A percentile compares a stretch with the other conserved stretches of the same genome.
Evolutionary conservation across 2,797 vertebrate species (phyloP).

Genomic region (Leptatherina wallacei): DNA sequence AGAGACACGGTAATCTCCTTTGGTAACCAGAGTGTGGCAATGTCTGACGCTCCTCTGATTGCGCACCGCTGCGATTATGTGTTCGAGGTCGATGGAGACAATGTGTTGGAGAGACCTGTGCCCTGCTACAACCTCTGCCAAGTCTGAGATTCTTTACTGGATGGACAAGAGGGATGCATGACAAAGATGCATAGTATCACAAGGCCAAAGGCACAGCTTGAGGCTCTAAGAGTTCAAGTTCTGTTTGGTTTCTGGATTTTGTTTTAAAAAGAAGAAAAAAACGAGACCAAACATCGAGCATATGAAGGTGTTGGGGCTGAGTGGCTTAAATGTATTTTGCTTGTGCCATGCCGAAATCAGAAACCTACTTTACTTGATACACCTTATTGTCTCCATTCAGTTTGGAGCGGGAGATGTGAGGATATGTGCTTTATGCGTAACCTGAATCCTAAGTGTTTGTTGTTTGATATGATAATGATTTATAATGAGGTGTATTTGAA

Average conservation of each 20-base stretch:
- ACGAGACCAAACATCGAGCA: conserved; percentile 4
- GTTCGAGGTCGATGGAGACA: conserved; percentile 84
- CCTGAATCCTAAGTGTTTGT: background rate
- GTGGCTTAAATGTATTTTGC: conserved; percentile 25
- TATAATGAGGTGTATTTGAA: background rate
- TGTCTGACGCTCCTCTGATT: conserved; percentile 78
- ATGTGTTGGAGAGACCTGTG: conserved; percentile 72
- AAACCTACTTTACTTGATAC: conserved; percentile 46
- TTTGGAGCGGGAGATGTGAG: background rate
- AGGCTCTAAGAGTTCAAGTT: conserved; percentile 6
- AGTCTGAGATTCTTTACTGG: conserved; percentile 72
- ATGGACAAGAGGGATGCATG: conserved; percentile 23
- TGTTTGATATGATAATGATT: background rate
- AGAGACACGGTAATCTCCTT: conserved; percentile 79
- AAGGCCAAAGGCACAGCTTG: conserved; percentile 1
- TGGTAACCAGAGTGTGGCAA: conserved; percentile 75
- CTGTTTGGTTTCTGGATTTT: background rate
- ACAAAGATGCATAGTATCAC: background rate
- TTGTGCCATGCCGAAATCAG: conserved; percentile 60
- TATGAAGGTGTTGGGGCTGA: conserved; percentile 16
- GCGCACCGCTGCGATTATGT: conserved; percentile 81
- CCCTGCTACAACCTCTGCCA: conserved; percentile 86
- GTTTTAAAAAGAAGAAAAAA: background rate
- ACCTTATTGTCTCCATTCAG: conserved; percentile 7
- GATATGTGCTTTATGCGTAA: conserved; percentile 22